Percentiles rank a stretch among this genome's conserved stretches.
phyloP scores from a whole-genome alignment of 1,140 invertebrate species.

The Lepeophtheirus salmonis region DNA sequence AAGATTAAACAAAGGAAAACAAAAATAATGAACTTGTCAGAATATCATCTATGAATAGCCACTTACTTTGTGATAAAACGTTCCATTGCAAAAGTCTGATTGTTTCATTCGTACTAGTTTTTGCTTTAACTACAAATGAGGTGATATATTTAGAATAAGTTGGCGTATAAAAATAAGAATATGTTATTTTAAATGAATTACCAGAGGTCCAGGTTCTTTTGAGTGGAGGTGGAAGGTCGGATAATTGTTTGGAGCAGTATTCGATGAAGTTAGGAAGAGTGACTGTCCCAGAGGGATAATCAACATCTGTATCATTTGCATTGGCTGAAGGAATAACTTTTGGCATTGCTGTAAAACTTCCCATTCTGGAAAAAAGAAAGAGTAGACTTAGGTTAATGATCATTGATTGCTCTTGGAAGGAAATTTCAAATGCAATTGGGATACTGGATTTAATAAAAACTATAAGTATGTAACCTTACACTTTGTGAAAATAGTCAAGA shows the following conservation, averaged over 20 bases:
- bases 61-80: constrained; percentile 48
- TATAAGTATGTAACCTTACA: not conserved
- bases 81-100: constrained; percentile 53
- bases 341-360: constrained; percentile 46
- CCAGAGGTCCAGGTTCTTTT: constrained; percentile 14
- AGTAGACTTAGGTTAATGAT: constrained; percentile 19
- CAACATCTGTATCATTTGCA: constrained; percentile 38
- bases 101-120: constrained; percentile 11
- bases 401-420: not conserved
- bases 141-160: not conserved
- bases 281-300: constrained; percentile 27
- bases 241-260: constrained; percentile 30
- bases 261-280: constrained; percentile 33
- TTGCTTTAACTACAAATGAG: not conserved
- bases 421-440: not conserved
- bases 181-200: not conserved
- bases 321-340: constrained; percentile 43
- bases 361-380: constrained; percentile 40
- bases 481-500: not conserved
- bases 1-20: not conserved
- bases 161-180: not conserved
- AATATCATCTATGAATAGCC: constrained; percentile 2
- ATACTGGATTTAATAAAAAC: not conserved
- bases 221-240: constrained; percentile 29
- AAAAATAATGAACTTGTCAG: not conserved